Evolutionary conservation across 2,113 vertebrate genomes (phyloP).

Genomic region (Bucco capensis): DNA sequence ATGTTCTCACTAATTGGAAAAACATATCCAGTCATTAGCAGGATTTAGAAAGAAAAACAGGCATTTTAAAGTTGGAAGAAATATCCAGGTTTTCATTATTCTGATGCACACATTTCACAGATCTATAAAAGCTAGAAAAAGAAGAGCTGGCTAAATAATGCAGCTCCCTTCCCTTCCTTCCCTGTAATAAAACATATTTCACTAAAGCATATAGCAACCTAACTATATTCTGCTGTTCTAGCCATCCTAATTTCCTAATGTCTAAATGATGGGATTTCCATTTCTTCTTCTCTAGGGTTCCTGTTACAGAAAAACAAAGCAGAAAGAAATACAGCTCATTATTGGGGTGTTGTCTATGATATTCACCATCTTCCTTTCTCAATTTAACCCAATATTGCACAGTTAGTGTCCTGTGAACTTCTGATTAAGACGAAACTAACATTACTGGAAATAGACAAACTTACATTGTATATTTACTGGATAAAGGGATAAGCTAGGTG

Average conservation of each 20-base stretch:
- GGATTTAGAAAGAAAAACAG: slow-evolving; percentile 5
- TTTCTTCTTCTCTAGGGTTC: not conserved
- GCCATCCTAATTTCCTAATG: not conserved
- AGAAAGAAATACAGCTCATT: not conserved
- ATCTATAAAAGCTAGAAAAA: not conserved
- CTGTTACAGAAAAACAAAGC: not conserved
- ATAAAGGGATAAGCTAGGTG: too few relatives aligned
- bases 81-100: not conserved
- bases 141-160: not conserved
- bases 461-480: too few relatives aligned
- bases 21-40: not conserved
- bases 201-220: not conserved
- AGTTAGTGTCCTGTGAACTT: not conserved
- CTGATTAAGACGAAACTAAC: too few relatives aligned
- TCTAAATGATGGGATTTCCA: not conserved
- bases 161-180: not conserved
- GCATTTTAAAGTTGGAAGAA: not conserved
- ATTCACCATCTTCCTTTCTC: not conserved
- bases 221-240: not conserved
- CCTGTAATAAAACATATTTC: not conserved
- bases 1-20: not conserved
- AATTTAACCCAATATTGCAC: not conserved
- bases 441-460: too few relatives aligned
- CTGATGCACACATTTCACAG: not conserved
- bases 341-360: not conserved